A percentile compares a stretch with the other conserved stretches of the same genome.
phyloP scores from a whole-genome alignment of 2,888 invertebrate species.

The Andrena praecox region DNA sequence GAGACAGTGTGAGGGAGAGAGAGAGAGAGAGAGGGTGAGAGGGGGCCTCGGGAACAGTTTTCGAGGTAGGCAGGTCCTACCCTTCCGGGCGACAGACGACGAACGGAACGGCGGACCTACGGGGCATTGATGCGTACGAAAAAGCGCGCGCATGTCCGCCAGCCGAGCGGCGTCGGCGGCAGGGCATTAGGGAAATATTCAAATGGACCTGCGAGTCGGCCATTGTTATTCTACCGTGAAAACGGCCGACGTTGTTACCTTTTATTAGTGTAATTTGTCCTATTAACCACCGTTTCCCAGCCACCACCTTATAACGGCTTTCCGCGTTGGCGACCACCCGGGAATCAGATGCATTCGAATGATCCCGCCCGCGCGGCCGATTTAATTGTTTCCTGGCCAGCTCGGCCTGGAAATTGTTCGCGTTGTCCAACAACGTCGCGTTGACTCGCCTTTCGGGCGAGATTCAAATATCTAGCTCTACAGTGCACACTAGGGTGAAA shows the following conservation, averaged over 20 bases:
- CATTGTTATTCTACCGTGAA: conserved; percentile 85
- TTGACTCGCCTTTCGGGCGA: neutral
- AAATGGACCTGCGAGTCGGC: conserved; percentile 75
- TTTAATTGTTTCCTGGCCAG: conserved; percentile 3
- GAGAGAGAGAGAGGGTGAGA: neutral
- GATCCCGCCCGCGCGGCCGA: conserved; percentile 5
- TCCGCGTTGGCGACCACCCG: conserved; percentile 38
- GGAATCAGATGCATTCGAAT: conserved; percentile 25
- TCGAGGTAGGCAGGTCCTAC: conserved; percentile 69
- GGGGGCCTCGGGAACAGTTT: conserved; percentile 53
- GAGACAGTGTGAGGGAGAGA: neutral
- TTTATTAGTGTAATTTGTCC: conserved; percentile 83
- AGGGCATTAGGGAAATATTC: conserved; percentile 78
- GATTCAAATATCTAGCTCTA: too few relatives aligned
- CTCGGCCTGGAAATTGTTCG: neutral
- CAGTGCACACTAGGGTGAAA: too few relatives aligned
- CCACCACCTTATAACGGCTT: conserved; percentile 72
- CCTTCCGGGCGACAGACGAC: conserved; percentile 79
- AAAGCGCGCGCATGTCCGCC: conserved; percentile 81
- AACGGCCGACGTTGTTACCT: conserved; percentile 82
- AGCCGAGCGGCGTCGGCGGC: conserved; percentile 42
- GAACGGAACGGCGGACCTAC: conserved; percentile 64
- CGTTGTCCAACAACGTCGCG: conserved; percentile 15
- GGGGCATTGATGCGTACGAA: conserved; percentile 81
- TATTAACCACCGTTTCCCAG: conserved; percentile 80